Conservation (phyloP, 1,140 invertebrate genomes). For the Conus ventricosus region DNA sequence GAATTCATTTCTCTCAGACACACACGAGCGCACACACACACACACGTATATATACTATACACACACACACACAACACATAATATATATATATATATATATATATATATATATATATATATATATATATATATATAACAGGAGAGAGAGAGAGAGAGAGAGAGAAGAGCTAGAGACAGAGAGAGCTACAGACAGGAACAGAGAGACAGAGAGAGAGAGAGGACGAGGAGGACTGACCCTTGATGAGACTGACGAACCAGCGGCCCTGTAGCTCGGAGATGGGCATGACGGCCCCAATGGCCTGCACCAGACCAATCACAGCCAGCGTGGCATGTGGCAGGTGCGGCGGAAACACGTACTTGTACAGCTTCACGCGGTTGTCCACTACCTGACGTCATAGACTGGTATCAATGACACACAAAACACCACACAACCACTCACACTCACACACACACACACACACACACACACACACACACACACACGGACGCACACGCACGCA, state of each 20-base stretch:
- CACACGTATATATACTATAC: too few relatives aligned
- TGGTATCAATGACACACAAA: neutral
- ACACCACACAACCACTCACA: too few relatives aligned
- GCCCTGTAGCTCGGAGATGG: conserved; percentile 77
- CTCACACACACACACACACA: conserved; percentile 18
- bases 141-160: conserved; percentile 13
- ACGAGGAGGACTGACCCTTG: conserved; percentile 48
- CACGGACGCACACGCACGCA: neutral
- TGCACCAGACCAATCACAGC: conserved; percentile 78
- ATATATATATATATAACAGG: too few relatives aligned
- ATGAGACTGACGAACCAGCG: conserved; percentile 71
- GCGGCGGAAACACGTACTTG: conserved; percentile 76
- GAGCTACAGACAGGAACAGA: neutral
- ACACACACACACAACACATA: too few relatives aligned
- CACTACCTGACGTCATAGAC: conserved; percentile 41
- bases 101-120: too few relatives aligned
- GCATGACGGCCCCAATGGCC: conserved; percentile 77
- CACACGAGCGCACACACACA: too few relatives aligned
- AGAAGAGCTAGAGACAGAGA: neutral
- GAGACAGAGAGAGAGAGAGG: neutral
- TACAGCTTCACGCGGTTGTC: conserved; percentile 75
- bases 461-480: neutral
- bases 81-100: too few relatives aligned
- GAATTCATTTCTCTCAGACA: too few relatives aligned
- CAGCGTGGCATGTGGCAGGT: conserved; percentile 70